Evolutionary conservation across 2,113 vertebrate species (phyloP), one percentile per base, ranked within the genome.

Genomic region (Scartelaos histophorus): DNA sequence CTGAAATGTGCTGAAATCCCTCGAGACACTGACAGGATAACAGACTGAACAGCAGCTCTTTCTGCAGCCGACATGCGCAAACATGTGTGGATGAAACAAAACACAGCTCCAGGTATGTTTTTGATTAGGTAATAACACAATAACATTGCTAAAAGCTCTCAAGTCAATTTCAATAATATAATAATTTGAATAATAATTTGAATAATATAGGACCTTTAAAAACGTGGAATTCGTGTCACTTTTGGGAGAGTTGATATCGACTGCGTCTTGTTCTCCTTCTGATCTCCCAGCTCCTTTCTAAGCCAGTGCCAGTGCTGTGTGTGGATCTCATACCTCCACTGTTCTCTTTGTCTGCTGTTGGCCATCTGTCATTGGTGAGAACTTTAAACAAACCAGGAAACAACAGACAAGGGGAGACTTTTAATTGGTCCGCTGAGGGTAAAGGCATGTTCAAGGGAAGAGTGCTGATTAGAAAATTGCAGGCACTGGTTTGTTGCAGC

Each of bases 361-460:
- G 47, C 85, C 88, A 90, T 91, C 89, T 90, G 88, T 82, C 84
- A 88, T 88, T 87, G 82, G 86, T 87, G 76, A 81, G 81, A 88
- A 83, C 83, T 88, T 85, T 57, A 80, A 66, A 86, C 29, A 66
- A 84, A 80, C 15, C 70, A 72, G 77, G 81, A 85, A 86, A 90
- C 80, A 76, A 75, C 74, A 84, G 76, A 73, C 73, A 76, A 61
- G 22, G 60, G 67, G 29, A 81, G 68, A 46, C 78, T 72, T 89
- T 76, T 88, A 90, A 90, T 91, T 91, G 86, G 87, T 77, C 90
- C 84, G 54, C 69, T 54, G 90, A 88, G 90, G 76, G 87, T 90
- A 79, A 53, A 64, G 69, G 58, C 68, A 53, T 64, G 75, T 78
- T 84, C 62, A 80, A 81, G 64, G 64, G 62, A 80, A 64, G 67